Conservation (phyloP, 2,113 vertebrate species). For the Gallinago media region DNA sequence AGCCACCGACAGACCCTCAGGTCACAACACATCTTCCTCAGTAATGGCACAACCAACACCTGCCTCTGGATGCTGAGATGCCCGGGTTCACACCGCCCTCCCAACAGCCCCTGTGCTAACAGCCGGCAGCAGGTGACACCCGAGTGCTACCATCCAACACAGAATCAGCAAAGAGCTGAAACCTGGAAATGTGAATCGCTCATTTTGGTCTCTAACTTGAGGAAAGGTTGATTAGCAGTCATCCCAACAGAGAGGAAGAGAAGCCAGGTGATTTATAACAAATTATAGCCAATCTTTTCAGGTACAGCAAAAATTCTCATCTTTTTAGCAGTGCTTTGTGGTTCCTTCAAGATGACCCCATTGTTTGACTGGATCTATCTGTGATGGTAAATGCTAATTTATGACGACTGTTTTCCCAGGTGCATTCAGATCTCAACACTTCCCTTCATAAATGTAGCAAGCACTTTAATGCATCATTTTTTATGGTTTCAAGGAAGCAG, state of each 20-base stretch:
- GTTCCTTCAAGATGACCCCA: not conserved
- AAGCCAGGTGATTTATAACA: not conserved
- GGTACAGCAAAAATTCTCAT: not conserved
- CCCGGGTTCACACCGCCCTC: not conserved
- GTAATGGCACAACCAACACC: not conserved
- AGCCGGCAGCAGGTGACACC: not conserved
- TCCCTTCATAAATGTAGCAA: slow-evolving; percentile 10
- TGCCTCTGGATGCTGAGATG: not conserved
- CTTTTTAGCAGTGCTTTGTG: not conserved
- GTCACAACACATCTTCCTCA: not conserved
- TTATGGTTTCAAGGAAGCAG: slow-evolving; percentile 15
- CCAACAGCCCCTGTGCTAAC: not conserved
- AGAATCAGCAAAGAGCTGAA: not conserved
- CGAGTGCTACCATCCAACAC: not conserved
- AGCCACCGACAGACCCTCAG: not conserved
- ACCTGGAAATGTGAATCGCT: not conserved
- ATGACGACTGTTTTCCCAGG: not conserved
- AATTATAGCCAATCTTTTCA: not conserved
- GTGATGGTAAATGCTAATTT: slow-evolving; percentile 40
- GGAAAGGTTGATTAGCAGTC: not conserved
- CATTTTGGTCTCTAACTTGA: not conserved
- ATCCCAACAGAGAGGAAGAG: not conserved
- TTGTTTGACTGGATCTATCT: slow-evolving; percentile 11
- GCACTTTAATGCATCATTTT: not conserved
- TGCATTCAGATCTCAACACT: not conserved